Evolutionary conservation across 2,888 invertebrate species (phyloP).

Genomic region (Agonopterix subpropinquella): DNA sequence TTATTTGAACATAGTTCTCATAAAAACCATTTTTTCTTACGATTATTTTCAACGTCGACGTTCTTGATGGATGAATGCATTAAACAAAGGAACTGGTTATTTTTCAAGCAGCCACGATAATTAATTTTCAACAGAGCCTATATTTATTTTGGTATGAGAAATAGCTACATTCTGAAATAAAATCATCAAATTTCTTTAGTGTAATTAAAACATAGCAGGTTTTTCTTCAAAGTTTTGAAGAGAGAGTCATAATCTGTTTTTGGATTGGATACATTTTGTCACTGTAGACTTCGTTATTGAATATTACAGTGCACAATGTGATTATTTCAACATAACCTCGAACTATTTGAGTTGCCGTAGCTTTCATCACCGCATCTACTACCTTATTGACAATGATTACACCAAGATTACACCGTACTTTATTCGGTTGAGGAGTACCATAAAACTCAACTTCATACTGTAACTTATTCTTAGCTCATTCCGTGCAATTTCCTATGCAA

Average conservation of each 20-base stretch:
- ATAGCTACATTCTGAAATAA: background rate
- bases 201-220: no score
- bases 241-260: no score
- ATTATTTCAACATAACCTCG: no score
- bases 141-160: constrained; percentile 3
- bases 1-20: background rate
- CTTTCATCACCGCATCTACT: background rate
- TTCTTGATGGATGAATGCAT: constrained; percentile 38
- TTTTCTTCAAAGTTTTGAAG: no score
- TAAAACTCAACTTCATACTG: constrained; percentile 39
- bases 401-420: no score
- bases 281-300: no score
- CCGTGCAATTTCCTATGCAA: constrained; percentile 74
- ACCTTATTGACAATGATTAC: background rate
- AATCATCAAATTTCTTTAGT: no score
- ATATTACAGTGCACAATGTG: no score
- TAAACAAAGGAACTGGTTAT: constrained; percentile 43
- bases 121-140: constrained; percentile 6
- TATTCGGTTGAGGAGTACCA: no score
- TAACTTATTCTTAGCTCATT: constrained; percentile 69
- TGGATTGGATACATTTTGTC: no score
- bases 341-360: no score
- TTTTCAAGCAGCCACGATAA: constrained; percentile 37
- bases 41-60: background rate
- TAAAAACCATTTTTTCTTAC: background rate